Evolutionary conservation across 2,888 invertebrate species (phyloP).

Genomic region (Diogma glabrata): DNA sequence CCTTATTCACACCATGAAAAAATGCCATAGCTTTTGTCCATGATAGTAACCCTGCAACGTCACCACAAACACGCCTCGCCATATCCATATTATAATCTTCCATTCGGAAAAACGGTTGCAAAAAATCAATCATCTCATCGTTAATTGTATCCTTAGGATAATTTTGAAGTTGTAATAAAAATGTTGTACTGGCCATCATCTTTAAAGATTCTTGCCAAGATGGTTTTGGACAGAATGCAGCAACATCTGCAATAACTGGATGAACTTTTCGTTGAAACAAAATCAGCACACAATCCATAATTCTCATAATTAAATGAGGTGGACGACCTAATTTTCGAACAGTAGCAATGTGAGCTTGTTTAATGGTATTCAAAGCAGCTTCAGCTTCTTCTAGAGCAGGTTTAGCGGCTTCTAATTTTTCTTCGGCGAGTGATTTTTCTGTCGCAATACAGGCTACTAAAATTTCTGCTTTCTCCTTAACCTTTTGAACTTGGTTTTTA

Average conservation of each 20-base stretch:
- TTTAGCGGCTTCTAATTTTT: conserved; percentile 88
- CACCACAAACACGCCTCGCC: conserved; percentile 90
- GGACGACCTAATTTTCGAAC: conserved; percentile 90
- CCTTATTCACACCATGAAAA: conserved; percentile 92
- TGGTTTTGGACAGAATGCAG: conserved; percentile 74
- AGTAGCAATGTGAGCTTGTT: conserved; percentile 91
- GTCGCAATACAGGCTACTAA: conserved; percentile 75
- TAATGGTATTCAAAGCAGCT: conserved; percentile 88
- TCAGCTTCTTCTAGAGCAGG: conserved; percentile 94
- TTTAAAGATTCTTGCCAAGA: conserved; percentile 91
- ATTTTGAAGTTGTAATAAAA: conserved; percentile 80
- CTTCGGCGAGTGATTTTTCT: conserved; percentile 84
- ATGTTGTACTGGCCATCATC: conserved; percentile 95
- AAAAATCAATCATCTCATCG: conserved; percentile 90
- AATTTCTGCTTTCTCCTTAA: conserved; percentile 89
- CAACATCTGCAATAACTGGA: conserved; percentile 67
- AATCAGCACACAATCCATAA: conserved; percentile 93
- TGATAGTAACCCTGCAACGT: conserved; percentile 86
- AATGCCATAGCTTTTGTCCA: conserved; percentile 97
- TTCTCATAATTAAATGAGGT: conserved; percentile 93
- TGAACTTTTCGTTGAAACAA: conserved; percentile 84
- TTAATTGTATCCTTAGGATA: conserved; percentile 95
- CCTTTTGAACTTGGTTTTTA: conserved; percentile 90
- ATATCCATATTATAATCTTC: conserved; percentile 97
- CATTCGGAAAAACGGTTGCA: conserved; percentile 87